A percentile compares a stretch with the other conserved stretches of the same genome.
phyloP scores from a whole-genome alignment of 2,888 invertebrate species.

The Nezara viridula region DNA sequence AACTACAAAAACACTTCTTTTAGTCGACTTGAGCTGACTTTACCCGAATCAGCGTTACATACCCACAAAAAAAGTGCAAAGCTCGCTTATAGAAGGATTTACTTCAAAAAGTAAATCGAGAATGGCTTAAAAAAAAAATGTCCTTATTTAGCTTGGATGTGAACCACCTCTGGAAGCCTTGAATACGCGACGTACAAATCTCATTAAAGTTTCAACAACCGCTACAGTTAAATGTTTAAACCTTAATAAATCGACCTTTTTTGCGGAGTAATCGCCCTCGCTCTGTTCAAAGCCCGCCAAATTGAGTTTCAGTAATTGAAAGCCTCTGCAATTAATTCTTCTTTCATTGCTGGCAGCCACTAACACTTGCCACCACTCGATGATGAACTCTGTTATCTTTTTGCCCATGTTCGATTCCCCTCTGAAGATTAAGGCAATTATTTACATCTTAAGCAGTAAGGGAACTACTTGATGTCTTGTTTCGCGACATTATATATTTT shows the following conservation, averaged over 20 bases:
- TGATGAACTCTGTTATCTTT: neutral
- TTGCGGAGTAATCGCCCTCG: neutral
- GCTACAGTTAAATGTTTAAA: neutral
- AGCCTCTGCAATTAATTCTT: neutral
- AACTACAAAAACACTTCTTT: too few species aligned
- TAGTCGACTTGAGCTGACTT: too few species aligned
- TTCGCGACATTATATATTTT: too few species aligned
- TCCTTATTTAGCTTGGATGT: neutral
- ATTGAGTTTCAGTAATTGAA: slow-evolving; percentile 20
- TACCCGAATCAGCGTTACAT: too few species aligned
- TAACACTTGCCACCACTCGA: neutral
- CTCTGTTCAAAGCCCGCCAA: neutral
- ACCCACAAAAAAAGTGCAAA: too few species aligned
- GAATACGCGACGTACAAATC: neutral
- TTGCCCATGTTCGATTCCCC: neutral
- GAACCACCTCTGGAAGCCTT: neutral
- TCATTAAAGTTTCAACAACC: neutral
- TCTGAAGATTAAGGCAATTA: neutral
- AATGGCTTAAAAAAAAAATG: neutral
- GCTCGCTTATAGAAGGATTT: too few species aligned
- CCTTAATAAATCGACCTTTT: slow-evolving; percentile 10
- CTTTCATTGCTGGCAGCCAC: neutral
- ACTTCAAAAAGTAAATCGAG: neutral
- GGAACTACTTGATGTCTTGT: too few species aligned
- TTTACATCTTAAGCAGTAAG: neutral